A percentile compares a stretch with the other conserved stretches of the same genome.
These are phyloP conservation scores for Caenorhabditis virilis DNA, from an alignment of 2,888 invertebrate species.

Conservation along the genomic window DNA sequence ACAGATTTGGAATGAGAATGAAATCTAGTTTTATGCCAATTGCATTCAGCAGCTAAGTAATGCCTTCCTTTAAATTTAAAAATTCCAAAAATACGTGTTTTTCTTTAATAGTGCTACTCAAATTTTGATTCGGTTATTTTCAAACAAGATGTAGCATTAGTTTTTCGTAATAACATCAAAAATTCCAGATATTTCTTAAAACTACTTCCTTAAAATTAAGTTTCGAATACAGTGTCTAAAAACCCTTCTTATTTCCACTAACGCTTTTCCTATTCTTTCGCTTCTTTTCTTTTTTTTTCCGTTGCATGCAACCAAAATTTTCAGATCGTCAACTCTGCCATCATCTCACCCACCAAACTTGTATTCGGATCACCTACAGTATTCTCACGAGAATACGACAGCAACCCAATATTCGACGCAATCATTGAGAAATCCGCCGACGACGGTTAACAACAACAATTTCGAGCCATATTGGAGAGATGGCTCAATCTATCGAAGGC, in stretches of 20 bases:
- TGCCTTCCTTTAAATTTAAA: too few species aligned
- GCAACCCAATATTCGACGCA: constrained; percentile 6
- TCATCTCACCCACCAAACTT: too few species aligned
- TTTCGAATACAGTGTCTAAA: neutral
- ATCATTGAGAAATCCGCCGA: neutral
- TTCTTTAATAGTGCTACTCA: too few species aligned
- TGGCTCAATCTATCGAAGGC: constrained; percentile 60
- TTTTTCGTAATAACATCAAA: neutral
- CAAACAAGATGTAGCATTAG: too few species aligned
- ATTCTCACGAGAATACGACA: constrained; percentile 29
- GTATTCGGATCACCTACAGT: constrained; percentile 6
- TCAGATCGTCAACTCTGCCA: constrained; percentile 26
- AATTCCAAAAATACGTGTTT: too few species aligned
- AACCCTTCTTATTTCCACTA: constrained; percentile 5
- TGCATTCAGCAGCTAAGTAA: too few species aligned
- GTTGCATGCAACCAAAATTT: neutral
- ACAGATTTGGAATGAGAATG: too few species aligned
- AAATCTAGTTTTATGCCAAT: too few species aligned
- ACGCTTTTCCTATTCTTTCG: constrained; percentile 2
- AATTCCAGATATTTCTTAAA: neutral
- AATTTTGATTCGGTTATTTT: too few species aligned
- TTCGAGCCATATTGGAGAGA: constrained; percentile 67
- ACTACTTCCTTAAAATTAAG: neutral
- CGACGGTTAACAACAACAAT: constrained; percentile 16
- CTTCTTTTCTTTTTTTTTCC: constrained; percentile 10